Evolutionary conservation across 1,140 invertebrate species (phyloP), one percentile per base, ranked within the genome.

Genomic region (Radopholus similis): DNA sequence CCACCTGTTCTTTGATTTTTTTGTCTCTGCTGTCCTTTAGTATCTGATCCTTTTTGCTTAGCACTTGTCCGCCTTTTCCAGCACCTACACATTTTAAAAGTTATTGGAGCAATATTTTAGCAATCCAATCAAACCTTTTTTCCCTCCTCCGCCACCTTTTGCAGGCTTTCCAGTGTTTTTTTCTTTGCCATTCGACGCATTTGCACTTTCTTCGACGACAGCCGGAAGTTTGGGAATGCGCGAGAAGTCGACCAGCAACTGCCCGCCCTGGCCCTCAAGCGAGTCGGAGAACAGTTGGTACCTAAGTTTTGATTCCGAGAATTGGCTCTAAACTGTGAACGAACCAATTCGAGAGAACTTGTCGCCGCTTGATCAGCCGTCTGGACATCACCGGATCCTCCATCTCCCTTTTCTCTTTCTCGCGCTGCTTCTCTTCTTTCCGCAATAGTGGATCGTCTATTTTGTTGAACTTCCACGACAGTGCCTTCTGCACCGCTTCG

Each of bases 271-370:
- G 11, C 79, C 79, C 78, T 81, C 79, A 37, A 81, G 65, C 18
- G 80, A 76, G 40, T 81, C 79, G 23, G 79, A 66, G 57, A 81
- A 81, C 34, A 60, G 51, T 69, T 81, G 78, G 57, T 81, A 81
- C 76, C 76, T 76, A 32, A 60, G n/a, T n/a, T n/a, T n/a, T n/a
- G n/a, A n/a, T n/a, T n/a, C n/a, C n/a, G n/a, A n/a, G 66, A 76
- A n/a, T 26, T n/a, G 28, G 18, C 15, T 15, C 8, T 30, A 28
- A 4, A 64, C 28, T 9, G 4, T 38, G 3, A 53, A 6, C 51
- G 55, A n/a, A 37, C 67, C 30, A 15, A 49, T 69, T 74, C 49
- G 9, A 38, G 4, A 66, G 32, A 74, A 66, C 15, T 57, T 15
- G 23, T 35, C 37, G 77, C 40, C 68, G 64, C 35, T 55, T 58